Conservation (phyloP, 2,113 vertebrate species). For the Dolichotis patagonum region DNA sequence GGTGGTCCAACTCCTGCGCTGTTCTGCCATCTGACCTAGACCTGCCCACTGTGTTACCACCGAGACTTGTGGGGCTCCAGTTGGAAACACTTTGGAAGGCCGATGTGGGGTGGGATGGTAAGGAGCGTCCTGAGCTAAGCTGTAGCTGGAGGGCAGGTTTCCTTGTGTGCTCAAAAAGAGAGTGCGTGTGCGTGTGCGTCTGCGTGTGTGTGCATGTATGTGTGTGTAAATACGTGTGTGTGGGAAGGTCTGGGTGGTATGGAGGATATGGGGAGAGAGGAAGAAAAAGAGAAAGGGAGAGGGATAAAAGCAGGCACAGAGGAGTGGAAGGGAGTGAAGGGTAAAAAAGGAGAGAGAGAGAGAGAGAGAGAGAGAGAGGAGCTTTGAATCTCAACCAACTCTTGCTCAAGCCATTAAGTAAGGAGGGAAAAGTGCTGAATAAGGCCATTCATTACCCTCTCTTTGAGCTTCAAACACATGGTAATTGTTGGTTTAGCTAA, state of each 20-base stretch:
- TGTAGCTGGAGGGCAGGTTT: background rate
- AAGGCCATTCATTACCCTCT: constrained; percentile 63
- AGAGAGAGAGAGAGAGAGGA: too few relatives aligned
- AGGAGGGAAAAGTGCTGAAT: constrained; percentile 66
- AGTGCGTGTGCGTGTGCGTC: background rate
- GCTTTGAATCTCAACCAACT: background rate
- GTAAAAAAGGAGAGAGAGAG: background rate
- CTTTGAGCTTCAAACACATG: constrained; percentile 66
- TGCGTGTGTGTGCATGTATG: background rate
- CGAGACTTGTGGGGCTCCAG: background rate
- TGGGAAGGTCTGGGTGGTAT: background rate
- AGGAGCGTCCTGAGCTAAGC: background rate
- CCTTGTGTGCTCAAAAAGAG: background rate
- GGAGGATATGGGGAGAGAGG: background rate
- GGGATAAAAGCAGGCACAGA: background rate
- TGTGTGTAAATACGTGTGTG: background rate
- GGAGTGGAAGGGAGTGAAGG: accelerated
- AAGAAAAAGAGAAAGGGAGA: background rate
- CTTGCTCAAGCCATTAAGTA: constrained; percentile 6
- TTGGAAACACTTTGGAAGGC: background rate
- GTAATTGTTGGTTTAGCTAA: constrained; percentile 77
- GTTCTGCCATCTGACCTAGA: background rate
- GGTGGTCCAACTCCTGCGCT: background rate
- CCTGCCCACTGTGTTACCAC: background rate
- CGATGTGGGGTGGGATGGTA: accelerated